Percentiles rank a stretch among this genome's conserved stretches.
phyloP scores from a whole-genome alignment of 2,888 invertebrate species.

The Lydus trimaculatus region DNA sequence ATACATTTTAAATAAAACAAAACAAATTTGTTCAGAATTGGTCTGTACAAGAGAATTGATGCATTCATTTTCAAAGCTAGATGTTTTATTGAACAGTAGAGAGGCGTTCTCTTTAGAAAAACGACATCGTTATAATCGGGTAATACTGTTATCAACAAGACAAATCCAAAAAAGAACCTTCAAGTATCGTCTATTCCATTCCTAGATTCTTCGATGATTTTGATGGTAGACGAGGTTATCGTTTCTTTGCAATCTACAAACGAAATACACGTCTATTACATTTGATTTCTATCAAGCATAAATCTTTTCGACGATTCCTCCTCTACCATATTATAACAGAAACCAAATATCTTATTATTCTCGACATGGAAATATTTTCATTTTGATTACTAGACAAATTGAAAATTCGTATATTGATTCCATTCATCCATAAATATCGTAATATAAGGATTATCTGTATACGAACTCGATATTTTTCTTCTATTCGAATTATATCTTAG shows the following conservation, averaged over 20 bases:
- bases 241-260: background rate
- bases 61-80: background rate
- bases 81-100: background rate
- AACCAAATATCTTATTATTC: background rate
- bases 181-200: background rate
- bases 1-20: too few relatives aligned
- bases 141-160: background rate
- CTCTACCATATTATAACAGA: background rate
- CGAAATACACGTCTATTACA: background rate
- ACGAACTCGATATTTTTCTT: background rate
- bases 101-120: background rate
- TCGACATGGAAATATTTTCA: background rate
- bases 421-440: background rate
- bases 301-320: background rate
- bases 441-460: background rate
- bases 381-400: slow-evolving; percentile 7
- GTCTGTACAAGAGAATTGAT: background rate
- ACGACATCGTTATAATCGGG: background rate
- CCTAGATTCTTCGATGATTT: background rate
- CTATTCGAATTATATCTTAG: background rate
- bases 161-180: background rate
- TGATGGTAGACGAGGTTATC: slow-evolving; percentile 3
- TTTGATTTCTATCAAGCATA: slow-evolving; percentile 7
- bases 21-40: too few relatives aligned
- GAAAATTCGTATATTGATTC: background rate